Base-by-base conservation (phyloP, 2,888 invertebrate genomes). In the Gonocerus acuteangulatus region DNA sequence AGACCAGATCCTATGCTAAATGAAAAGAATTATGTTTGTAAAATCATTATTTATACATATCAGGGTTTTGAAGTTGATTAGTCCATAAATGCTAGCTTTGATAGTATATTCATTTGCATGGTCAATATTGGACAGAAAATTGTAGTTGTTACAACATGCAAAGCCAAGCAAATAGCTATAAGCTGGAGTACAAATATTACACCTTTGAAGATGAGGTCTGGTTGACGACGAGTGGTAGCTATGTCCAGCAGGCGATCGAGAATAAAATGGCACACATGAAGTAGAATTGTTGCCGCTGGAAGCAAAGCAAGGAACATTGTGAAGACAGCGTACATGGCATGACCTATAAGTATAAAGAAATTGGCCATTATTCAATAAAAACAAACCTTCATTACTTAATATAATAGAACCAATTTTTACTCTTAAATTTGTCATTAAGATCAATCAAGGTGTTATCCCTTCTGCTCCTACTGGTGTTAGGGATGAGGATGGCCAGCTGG, bases 221-320 rank as follows among this genome's bases (percentile, higher is more conserved):
- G 51, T 18, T 62, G 48, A 13, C 49, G 44, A 18, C 61, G 32
- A 2, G 66, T 66, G 7, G 66, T 62, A 2, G 60, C 47, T 1
- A 66, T 42, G 21, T 66, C 66, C 18, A 66, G 32, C 13, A 66
- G 47, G 9, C 64, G 51, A 49, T 66, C 66, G 11, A 66, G 48
- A 11, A 62, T 42, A 49, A 66, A 66, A 45, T 66, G 60, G 13
- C 56, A 44, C 2, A 61, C 61, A 51, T 66, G 64, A 18, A 66
- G 62, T 23, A 66, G 60, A 15, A 66, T 66, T n/a, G 60, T 54
- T 11, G 48, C 23, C 1, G 61, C 64, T 0, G 66, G 66, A 4
- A 66, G 48, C 1, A 66, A 61, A 13, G 66, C 64, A 9, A 66
- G 60, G 44, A 64, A 66, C 66, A 66, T 66, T 15, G 66, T 64